phyloP scores from a whole-genome alignment of 1,140 invertebrate genomes.

The Hylaeus anthracinus region DNA sequence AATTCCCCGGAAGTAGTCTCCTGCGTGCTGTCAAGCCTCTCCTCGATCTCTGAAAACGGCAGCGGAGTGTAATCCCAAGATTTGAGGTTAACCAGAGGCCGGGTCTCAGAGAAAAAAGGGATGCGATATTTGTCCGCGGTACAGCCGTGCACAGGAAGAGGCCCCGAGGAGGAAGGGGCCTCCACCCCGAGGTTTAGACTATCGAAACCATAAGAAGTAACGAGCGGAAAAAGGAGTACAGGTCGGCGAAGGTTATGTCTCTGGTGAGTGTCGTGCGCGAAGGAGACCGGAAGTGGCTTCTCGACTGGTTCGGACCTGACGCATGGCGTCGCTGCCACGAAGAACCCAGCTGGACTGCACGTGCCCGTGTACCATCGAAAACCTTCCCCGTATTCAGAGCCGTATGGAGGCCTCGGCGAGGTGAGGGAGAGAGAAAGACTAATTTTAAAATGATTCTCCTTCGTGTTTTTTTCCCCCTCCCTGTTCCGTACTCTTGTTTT shows the following conservation, averaged over 20 bases:
- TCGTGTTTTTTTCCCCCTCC: neutral
- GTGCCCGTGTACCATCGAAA: conserved; percentile 51
- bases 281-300: conserved; percentile 71
- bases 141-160: conserved; percentile 1
- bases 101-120: neutral
- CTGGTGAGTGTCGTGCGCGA: conserved; percentile 66
- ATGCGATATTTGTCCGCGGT: conserved; percentile 14
- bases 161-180: neutral
- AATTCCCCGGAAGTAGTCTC: too few species aligned
- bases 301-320: conserved; percentile 62
- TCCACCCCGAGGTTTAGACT: conserved; percentile 2
- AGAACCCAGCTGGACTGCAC: conserved; percentile 64
- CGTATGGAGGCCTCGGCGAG: neutral
- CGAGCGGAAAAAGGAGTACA: neutral
- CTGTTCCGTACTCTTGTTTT: neutral
- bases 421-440: neutral
- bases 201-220: conserved; percentile 9
- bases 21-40: neutral
- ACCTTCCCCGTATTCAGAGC: conserved; percentile 26
- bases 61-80: neutral
- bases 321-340: conserved; percentile 21
- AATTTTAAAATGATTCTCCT: conserved; percentile 47
- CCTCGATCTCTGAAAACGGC: too few species aligned
- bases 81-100: neutral
- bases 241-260: conserved; percentile 39